Percentiles rank a stretch among this genome's conserved stretches.
These are phyloP conservation scores for Pandemis heparana DNA, from an alignment of 2,888 invertebrate genomes.

Conservation along the genomic window DNA sequence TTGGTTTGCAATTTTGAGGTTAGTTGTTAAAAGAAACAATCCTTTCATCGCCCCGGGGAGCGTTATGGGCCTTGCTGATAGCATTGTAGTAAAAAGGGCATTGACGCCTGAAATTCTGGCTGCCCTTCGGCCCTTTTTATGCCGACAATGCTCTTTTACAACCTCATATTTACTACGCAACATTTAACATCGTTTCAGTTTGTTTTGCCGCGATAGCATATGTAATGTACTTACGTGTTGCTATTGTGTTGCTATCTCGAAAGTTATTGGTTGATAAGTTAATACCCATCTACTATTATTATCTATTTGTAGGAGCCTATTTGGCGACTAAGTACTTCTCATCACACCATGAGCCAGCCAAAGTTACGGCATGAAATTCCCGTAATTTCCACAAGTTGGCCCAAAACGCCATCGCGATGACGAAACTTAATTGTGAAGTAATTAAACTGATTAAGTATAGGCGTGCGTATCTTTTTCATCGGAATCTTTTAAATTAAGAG, in stretches of 20 bases:
- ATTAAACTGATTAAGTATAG: constrained; percentile 17
- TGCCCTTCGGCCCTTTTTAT: constrained; percentile 36
- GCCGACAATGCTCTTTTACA: constrained; percentile 9
- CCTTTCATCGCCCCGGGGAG: constrained; percentile 45
- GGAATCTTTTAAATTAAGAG: constrained; percentile 35
- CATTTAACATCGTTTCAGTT: constrained; percentile 37
- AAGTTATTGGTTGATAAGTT: constrained; percentile 32
- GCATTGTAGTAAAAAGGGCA: constrained; percentile 53
- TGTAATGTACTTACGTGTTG: constrained; percentile 9
- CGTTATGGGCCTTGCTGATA: constrained; percentile 58
- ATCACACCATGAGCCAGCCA: constrained; percentile 15
- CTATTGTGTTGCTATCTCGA: constrained; percentile 34
- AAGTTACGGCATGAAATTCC: constrained; percentile 9
- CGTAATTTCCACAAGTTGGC: not conserved
- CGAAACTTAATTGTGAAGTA: constrained; percentile 6
- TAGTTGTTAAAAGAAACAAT: constrained; percentile 37
- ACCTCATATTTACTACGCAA: constrained; percentile 39
- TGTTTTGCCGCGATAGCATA: constrained; percentile 24
- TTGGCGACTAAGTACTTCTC: constrained; percentile 14
- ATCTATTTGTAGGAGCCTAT: constrained; percentile 1
- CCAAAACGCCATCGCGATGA: not conserved
- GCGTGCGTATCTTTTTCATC: constrained; percentile 20
- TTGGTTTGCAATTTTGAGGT: constrained; percentile 38
- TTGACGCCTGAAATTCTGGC: constrained; percentile 48
- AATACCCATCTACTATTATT: constrained; percentile 5